These are phyloP conservation scores for Trachemys scripta DNA, from an alignment of 2,113 vertebrate species.

Conservation along the genomic window DNA sequence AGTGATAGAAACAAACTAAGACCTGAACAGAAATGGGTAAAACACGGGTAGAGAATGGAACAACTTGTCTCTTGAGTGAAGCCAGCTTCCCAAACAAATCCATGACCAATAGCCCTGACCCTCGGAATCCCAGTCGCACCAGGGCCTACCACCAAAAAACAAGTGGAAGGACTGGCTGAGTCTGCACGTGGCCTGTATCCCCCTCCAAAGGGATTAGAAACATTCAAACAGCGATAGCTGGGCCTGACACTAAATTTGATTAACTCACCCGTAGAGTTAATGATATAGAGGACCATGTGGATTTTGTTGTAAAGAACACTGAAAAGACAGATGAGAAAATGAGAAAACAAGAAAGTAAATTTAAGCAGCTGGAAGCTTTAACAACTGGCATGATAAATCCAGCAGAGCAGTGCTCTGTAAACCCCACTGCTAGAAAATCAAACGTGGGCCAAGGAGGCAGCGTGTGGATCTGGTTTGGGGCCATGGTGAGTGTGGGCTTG, in stretches of 20 bases:
- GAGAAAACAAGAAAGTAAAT: slow-evolving; percentile 81
- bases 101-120: neutral
- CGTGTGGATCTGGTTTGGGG: neutral
- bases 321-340: slow-evolving; percentile 80
- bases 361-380: slow-evolving; percentile 79
- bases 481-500: too few species aligned
- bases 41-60: neutral
- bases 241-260: slow-evolving; percentile 76
- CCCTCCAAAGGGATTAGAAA: slow-evolving; percentile 65
- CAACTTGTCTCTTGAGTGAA: neutral
- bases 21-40: neutral
- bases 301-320: slow-evolving; percentile 81
- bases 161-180: neutral
- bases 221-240: slow-evolving; percentile 67
- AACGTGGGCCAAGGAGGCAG: slow-evolving; percentile 44
- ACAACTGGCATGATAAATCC: slow-evolving; percentile 80
- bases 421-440: slow-evolving; percentile 71
- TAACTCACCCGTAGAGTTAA: slow-evolving; percentile 76
- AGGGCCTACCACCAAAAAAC: neutral
- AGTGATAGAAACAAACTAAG: neutral
- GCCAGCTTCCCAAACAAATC: neutral
- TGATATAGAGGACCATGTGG: slow-evolving; percentile 78
- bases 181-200: slow-evolving; percentile 31
- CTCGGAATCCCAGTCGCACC: neutral
- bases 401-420: slow-evolving; percentile 77